These are phyloP conservation scores for Cherax destructor DNA, from an alignment of 1,140 invertebrate species.

Conservation along the genomic window DNA sequence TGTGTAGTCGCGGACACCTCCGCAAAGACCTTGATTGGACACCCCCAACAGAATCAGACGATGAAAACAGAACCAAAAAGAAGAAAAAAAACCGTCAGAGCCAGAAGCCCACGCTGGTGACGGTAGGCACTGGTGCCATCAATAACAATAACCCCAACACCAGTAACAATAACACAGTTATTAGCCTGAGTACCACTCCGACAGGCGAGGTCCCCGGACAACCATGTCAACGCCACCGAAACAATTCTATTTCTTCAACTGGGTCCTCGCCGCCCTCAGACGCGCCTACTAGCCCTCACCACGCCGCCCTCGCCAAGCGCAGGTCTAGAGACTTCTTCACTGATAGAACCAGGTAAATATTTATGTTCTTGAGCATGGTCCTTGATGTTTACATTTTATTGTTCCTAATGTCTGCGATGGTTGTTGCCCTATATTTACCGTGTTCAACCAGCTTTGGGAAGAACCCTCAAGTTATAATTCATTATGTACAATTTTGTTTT, in stretches of 20 bases:
- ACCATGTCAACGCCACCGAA: constrained; percentile 73
- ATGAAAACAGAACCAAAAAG: constrained; percentile 74
- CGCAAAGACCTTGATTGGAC: constrained; percentile 96
- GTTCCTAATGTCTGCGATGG: too few relatives aligned
- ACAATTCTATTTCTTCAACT: constrained; percentile 82
- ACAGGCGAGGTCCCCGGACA: constrained; percentile 46
- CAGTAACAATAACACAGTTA: constrained; percentile 81
- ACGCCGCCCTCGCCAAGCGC: constrained; percentile 75
- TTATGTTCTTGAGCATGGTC: not conserved
- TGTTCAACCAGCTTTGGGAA: too few relatives aligned
- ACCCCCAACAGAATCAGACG: constrained; percentile 76
- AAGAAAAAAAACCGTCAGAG: constrained; percentile 77
- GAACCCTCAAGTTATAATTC: too few relatives aligned
- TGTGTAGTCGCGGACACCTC: constrained; percentile 90
- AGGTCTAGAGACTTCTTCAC: constrained; percentile 83
- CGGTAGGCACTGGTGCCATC: constrained; percentile 71
- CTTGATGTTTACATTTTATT: constrained; percentile 1
- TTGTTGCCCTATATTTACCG: too few relatives aligned
- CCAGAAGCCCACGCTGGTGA: constrained; percentile 72
- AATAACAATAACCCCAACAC: constrained; percentile 71
- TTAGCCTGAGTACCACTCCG: constrained; percentile 73
- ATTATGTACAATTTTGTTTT: too few relatives aligned
- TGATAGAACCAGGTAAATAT: constrained; percentile 84
- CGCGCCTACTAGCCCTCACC: constrained; percentile 82
- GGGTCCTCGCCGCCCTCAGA: constrained; percentile 82